These are phyloP conservation scores for Chelon auratus DNA, from an alignment of 2,797 vertebrate genomes.

Conservation along the genomic window DNA sequence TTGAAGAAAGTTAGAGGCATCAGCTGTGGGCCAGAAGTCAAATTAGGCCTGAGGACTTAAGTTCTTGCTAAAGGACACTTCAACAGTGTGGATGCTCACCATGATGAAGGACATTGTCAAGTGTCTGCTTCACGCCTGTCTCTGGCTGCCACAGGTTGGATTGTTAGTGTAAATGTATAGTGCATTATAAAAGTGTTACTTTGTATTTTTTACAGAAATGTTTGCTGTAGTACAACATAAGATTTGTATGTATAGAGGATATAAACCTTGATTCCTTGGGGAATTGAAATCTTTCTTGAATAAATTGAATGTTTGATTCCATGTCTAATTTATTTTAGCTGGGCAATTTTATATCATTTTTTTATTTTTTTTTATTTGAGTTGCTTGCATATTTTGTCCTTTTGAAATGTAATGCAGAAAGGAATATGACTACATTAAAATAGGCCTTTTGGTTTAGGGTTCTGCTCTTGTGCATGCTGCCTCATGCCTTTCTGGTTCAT, in stretches of 20 bases:
- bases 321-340: slow-evolving; percentile 4
- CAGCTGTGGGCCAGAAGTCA: slow-evolving; percentile 7
- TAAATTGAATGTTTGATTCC: slow-evolving; percentile 58
- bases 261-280: slow-evolving; percentile 54
- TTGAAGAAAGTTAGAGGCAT: slow-evolving; percentile 18
- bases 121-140: neutral
- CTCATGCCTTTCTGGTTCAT: no score
- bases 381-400: no score
- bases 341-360: no score
- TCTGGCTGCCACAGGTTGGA: slow-evolving; percentile 15
- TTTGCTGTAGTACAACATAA: slow-evolving; percentile 73
- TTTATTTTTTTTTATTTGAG: neutral
- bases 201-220: slow-evolving; percentile 78
- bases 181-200: slow-evolving; percentile 61
- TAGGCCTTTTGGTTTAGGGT: no score
- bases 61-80: neutral
- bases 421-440: no score
- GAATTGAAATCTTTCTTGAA: slow-evolving; percentile 64
- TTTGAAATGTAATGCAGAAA: no score
- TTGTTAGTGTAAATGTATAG: slow-evolving; percentile 60
- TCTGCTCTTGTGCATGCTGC: no score
- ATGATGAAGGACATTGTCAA: slow-evolving; percentile 23
- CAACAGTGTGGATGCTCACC: neutral
- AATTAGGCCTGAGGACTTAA: neutral
- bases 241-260: slow-evolving; percentile 73